Evolutionary conservation across 2,113 vertebrate species (phyloP), one percentile per base, ranked within the genome.

Genomic region (Nannospalax galili): DNA sequence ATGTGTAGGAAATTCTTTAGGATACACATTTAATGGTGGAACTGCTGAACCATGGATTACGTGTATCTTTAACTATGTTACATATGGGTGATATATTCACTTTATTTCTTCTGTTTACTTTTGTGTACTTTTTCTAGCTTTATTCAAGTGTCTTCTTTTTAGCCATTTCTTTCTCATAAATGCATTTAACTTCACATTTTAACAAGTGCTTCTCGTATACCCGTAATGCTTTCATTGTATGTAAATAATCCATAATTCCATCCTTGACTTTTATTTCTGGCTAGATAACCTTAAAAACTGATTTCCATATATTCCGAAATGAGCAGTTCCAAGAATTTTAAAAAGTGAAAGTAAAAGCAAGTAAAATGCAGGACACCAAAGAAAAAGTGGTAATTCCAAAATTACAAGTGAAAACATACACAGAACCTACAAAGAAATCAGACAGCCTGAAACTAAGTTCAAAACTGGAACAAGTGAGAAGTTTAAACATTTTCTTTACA

Each of bases 101-200:
- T n/a, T 78, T 67, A 74, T 79, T 80, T 60, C 74, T 75, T 87
- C 40, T 70, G 65, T 45, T 78, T 88, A 20, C 40, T 26, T 81
- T 77, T 85, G 67, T 90, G 20, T 87, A 69, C 45, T 74, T 75
- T 77, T 65, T 69, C 58, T 92, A 70, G 60, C 28, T 89, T 82
- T 84, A 67, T 78, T 89, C 28, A 86, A 67, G 28, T 79, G 9
- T 35, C 65, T 92, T 17, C 35, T 85, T 73, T 56, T 78, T 9
- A 77, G 30, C 17, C 0, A 7, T 62, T 78, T 32, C 79, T 70
- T 78, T 32, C 69, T 72, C 64, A 73, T 42, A 78, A 62, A 67
- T 87, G 6, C 56, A 74, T 62, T 65, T 92, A 90, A 88, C 22
- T 80, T 65, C 56, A 67, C 0, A 35, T 81, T 92, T 90, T 80